These are phyloP conservation scores for Ctenopoma kingsleyae DNA, from an alignment of 2,797 vertebrate genomes.

Conservation along the genomic window DNA sequence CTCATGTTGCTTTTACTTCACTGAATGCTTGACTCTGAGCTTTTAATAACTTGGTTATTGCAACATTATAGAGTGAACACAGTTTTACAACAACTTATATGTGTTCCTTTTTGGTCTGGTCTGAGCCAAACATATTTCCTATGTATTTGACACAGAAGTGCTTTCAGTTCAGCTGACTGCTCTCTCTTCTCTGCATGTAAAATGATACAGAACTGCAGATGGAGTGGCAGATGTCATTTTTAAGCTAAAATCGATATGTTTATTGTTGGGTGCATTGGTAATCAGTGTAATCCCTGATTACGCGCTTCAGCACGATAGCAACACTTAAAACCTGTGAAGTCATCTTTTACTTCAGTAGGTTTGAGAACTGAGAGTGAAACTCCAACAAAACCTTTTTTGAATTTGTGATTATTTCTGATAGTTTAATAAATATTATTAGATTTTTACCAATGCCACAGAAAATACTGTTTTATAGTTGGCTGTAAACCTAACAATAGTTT, in stretches of 20 bases:
- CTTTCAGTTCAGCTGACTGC: slow-evolving; percentile 9
- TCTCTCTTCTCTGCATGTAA: slow-evolving; percentile 12
- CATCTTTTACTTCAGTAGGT: neutral
- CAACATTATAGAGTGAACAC: slow-evolving; percentile 47
- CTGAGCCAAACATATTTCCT: slow-evolving; percentile 8
- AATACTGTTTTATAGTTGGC: neutral
- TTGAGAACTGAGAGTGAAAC: too few relatives aligned
- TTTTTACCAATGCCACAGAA: neutral
- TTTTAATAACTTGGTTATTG: slow-evolving; percentile 42
- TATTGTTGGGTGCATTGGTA: neutral
- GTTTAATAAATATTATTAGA: neutral
- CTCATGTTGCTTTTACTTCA: slow-evolving; percentile 17
- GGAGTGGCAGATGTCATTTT: neutral
- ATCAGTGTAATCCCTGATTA: too few relatives aligned
- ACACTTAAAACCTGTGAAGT: neutral
- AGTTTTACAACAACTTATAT: slow-evolving; percentile 39
- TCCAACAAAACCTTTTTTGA: neutral
- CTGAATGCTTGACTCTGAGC: slow-evolving; percentile 12
- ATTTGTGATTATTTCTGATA: neutral
- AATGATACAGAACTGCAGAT: slow-evolving; percentile 15
- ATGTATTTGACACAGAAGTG: slow-evolving; percentile 20
- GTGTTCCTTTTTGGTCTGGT: slow-evolving; percentile 51
- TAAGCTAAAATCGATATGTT: neutral
- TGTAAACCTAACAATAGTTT: neutral
- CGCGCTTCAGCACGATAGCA: neutral